These are phyloP conservation scores for Drosophila novamexicana DNA, from an alignment of 1,140 invertebrate species.

Conservation along the genomic window DNA sequence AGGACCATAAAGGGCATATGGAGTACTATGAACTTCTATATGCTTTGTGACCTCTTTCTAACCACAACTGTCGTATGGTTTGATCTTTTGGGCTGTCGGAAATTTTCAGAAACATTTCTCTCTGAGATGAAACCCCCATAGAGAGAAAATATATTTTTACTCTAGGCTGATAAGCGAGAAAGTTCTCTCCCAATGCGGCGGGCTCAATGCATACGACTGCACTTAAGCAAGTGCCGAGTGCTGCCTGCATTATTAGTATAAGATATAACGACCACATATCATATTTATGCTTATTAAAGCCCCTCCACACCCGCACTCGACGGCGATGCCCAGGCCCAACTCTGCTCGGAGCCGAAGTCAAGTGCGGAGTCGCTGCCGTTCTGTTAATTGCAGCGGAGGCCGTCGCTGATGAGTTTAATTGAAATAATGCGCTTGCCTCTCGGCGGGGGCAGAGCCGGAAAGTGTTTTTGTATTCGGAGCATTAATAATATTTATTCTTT, in stretches of 20 bases:
- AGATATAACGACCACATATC: slow-evolving; percentile 51
- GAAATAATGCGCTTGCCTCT: slow-evolving; percentile 72
- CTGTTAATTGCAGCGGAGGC: slow-evolving; percentile 71
- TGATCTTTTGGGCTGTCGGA: neutral
- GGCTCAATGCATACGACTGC: slow-evolving; percentile 41
- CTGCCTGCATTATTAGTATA: slow-evolving; percentile 64
- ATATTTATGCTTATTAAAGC: slow-evolving; percentile 58
- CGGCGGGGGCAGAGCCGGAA: slow-evolving; percentile 40
- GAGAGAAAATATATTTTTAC: slow-evolving; percentile 48
- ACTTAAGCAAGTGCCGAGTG: slow-evolving; percentile 56
- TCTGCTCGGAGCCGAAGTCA: slow-evolving; percentile 46
- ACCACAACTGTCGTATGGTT: neutral
- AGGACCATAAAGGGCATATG: neutral
- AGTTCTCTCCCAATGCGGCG: slow-evolving; percentile 35
- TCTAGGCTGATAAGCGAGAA: slow-evolving; percentile 47
- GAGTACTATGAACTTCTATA: neutral
- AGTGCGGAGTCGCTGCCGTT: slow-evolving; percentile 55
- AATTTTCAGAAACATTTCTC: neutral
- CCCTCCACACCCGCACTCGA: slow-evolving; percentile 54
- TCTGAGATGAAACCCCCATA: slow-evolving; percentile 7
- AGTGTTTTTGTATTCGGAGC: slow-evolving; percentile 40
- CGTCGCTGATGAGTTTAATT: slow-evolving; percentile 78
- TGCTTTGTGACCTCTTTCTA: neutral
- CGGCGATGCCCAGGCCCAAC: neutral
- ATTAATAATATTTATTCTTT: slow-evolving; percentile 73